Conservation (phyloP, 2,797 vertebrate species). For the Ctenosaura bakeri region DNA sequence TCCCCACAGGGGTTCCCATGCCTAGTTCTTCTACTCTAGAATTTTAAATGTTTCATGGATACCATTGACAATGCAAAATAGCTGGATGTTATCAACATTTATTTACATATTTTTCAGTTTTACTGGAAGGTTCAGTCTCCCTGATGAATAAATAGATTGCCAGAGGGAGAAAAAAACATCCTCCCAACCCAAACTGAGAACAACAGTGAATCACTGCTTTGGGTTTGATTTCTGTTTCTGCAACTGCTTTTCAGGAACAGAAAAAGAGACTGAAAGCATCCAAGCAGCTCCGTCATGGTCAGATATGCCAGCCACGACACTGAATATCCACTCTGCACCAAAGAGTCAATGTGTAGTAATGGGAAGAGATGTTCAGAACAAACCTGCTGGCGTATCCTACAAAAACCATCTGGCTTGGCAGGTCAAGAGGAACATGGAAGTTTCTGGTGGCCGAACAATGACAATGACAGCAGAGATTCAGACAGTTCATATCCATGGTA, state of each 20-base stretch:
- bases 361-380: constrained; percentile 44
- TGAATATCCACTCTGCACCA: constrained; percentile 50
- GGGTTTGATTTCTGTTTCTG: constrained; percentile 49
- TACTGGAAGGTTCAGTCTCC: background rate
- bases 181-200: background rate
- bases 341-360: constrained; percentile 58
- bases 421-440: constrained; percentile 40
- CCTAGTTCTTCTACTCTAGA: background rate
- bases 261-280: constrained; percentile 67
- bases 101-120: background rate
- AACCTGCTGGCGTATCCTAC: constrained; percentile 27
- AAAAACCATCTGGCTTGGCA: constrained; percentile 38
- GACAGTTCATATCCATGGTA: constrained; percentile 68
- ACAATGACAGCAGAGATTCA: constrained; percentile 54
- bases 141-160: background rate
- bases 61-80: background rate
- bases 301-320: constrained; percentile 60
- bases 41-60: background rate
- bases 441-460: constrained; percentile 48
- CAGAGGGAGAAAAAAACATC: background rate
- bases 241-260: constrained; percentile 66
- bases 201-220: background rate
- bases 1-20: background rate
- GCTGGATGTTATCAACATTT: background rate
- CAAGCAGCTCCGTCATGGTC: constrained; percentile 42